Base-by-base conservation (phyloP, 2,113 vertebrate species). In the Eudorcas thomsonii region DNA sequence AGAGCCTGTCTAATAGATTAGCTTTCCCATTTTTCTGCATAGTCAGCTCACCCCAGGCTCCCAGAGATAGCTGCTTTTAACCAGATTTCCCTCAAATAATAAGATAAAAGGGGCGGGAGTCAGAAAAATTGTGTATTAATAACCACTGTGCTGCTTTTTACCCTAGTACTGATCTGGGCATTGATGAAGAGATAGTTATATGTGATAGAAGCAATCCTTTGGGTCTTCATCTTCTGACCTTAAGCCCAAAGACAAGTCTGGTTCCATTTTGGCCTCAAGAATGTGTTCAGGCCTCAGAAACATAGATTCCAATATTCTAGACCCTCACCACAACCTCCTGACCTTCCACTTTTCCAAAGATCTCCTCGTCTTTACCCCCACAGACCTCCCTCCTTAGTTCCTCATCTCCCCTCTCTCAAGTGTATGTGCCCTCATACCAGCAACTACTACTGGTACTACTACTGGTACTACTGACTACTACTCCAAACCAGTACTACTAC, bases 1-100 rank as follows among this genome's bases (percentile, higher is more conserved):
- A 97, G 85, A 54, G 64, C 14, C 74, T 12, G 45, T 39, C 25
- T 96, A 88, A 95, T 45, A 95, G 54, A 92, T 96, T 81, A 81
- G 28, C 21, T 92, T 96, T 86, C 55, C 62, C 10, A 94, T 78
- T 59, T 26, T 82, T 83, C 33, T 83, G 80, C 80, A 82, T 54
- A 54, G 64, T 97, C 91, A 94, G 97, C 88, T 88, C 15, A 96
- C 96, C 94, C 48, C 55, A 91, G 78, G 19, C 10, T 83, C 85
- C 54, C 54, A 88, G 77, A 90, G 87, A 97, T 89, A 80, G 55
- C 36, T 55, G n/a, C 45, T 86, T 97, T 95, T 85, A 95, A 82
- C n/a, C 33, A 86, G 36, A 93, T 86, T 94, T 93, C 48, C 88
- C 64, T 92, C 88, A 92, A 92, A 92, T 92, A 2, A 50, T 64